A percentile compares a stretch with the other conserved stretches of the same genome.
These are phyloP conservation scores for Heliconius aoede DNA, from an alignment of 2,888 invertebrate species.

Conservation along the genomic window DNA sequence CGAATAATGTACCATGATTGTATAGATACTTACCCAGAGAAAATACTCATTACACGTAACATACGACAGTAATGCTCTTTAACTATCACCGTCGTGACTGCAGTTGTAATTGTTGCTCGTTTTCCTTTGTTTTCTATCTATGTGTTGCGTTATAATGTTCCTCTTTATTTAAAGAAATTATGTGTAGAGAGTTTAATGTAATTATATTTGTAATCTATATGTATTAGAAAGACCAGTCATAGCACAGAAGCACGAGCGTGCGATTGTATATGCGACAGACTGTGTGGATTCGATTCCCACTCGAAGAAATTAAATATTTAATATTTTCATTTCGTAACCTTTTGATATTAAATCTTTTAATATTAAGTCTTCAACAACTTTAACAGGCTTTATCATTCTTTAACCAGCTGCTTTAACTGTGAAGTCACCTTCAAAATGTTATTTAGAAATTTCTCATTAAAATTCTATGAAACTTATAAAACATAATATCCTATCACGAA, in stretches of 20 bases:
- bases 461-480: neutral
- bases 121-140: slow-evolving; percentile 26
- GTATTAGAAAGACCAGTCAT: neutral
- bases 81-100: slow-evolving; percentile 37
- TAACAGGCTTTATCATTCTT: too few relatives aligned
- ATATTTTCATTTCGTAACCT: too few relatives aligned
- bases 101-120: slow-evolving; percentile 30
- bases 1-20: slow-evolving; percentile 5
- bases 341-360: too few relatives aligned
- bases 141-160: slow-evolving; percentile 24
- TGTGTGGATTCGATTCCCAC: neutral
- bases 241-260: neutral
- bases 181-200: neutral
- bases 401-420: too few relatives aligned
- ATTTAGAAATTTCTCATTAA: neutral
- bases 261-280: neutral
- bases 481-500: too few relatives aligned
- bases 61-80: slow-evolving; percentile 36
- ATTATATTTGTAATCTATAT: neutral
- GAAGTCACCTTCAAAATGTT: neutral
- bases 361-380: too few relatives aligned
- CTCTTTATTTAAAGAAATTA: slow-evolving; percentile 11
- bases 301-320: neutral
- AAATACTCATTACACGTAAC: slow-evolving; percentile 36
- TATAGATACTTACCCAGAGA: slow-evolving; percentile 31